phyloP scores from a whole-genome alignment of 2,888 invertebrate species.

The Fissipunctia ypsillon region DNA sequence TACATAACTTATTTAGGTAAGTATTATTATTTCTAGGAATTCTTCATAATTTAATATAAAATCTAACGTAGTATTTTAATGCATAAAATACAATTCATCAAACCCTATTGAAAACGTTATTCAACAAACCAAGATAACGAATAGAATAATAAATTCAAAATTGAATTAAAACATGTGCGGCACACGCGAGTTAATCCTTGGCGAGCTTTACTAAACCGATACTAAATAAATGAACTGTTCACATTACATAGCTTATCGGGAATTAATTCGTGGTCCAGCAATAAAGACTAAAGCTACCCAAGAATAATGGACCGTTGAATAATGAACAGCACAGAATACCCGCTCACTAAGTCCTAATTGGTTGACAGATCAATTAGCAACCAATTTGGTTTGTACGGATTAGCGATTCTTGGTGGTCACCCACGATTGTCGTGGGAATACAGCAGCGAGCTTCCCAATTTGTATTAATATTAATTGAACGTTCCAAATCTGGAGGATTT shows the following conservation, averaged over 20 bases:
- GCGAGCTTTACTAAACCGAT: slow-evolving; percentile 46
- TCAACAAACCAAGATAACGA: not conserved
- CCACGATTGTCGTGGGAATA: slow-evolving; percentile 32
- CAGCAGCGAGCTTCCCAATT: slow-evolving; percentile 17
- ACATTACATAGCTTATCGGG: slow-evolving; percentile 45
- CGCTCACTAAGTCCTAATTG: slow-evolving; percentile 48
- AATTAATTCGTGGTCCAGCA: slow-evolving; percentile 58
- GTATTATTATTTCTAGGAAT: not conserved
- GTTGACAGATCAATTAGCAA: slow-evolving; percentile 63
- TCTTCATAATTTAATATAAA: not conserved
- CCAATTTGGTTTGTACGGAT: slow-evolving; percentile 57
- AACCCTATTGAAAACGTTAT: not conserved
- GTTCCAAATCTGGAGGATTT: not conserved
- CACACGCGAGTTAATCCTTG: slow-evolving; percentile 27
- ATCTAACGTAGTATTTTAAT: not conserved
- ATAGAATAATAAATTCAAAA: slow-evolving; percentile 8
- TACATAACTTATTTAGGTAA: not conserved
- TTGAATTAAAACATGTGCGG: slow-evolving; percentile 8
- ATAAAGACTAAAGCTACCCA: slow-evolving; percentile 32
- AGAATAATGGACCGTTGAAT: slow-evolving; percentile 56
- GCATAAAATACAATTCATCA: not conserved
- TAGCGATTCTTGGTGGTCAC: slow-evolving; percentile 58
- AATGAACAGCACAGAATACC: slow-evolving; percentile 43
- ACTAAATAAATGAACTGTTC: slow-evolving; percentile 54
- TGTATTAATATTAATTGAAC: slow-evolving; percentile 48